These are phyloP conservation scores for Zygogramma bicolorata DNA, from an alignment of 2,888 invertebrate genomes.

Conservation along the genomic window DNA sequence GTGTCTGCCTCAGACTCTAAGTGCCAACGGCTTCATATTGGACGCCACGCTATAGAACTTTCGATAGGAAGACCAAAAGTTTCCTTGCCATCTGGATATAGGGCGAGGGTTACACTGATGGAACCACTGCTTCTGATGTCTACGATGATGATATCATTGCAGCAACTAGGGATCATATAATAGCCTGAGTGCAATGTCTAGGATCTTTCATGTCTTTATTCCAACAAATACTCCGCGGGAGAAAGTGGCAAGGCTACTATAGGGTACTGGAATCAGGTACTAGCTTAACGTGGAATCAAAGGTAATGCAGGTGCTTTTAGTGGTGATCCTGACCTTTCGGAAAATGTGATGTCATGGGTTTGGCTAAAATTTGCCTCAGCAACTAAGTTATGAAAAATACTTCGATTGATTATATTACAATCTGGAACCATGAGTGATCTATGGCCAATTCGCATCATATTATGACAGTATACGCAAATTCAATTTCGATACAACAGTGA, in stretches of 20 bases:
- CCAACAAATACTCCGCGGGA: conserved; percentile 78
- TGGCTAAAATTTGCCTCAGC: conserved; percentile 85
- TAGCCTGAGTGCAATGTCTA: conserved; percentile 94
- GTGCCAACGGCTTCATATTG: conserved; percentile 84
- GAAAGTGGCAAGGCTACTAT: conserved; percentile 88
- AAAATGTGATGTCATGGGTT: conserved; percentile 95
- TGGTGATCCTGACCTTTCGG: conserved; percentile 95
- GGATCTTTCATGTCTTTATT: conserved; percentile 93
- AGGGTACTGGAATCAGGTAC: conserved; percentile 94
- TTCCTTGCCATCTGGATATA: conserved; percentile 92
- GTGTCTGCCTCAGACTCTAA: conserved; percentile 95
- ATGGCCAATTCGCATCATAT: conserved; percentile 86
- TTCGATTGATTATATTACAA: conserved; percentile 91
- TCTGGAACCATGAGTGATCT: conserved; percentile 95
- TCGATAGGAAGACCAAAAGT: conserved; percentile 75
- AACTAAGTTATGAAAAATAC: conserved; percentile 90
- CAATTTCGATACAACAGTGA: conserved; percentile 91
- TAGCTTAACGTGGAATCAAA: conserved; percentile 94
- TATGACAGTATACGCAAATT: conserved; percentile 89
- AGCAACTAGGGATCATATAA: conserved; percentile 89
- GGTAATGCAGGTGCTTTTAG: conserved; percentile 91
- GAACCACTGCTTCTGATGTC: conserved; percentile 91
- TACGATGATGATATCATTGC: conserved; percentile 95
- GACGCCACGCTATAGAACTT: conserved; percentile 78
- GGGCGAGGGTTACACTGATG: conserved; percentile 94